Evolutionary conservation across 1,140 invertebrate genomes (phyloP).

Genomic region (Eriocheir sinensis): DNA sequence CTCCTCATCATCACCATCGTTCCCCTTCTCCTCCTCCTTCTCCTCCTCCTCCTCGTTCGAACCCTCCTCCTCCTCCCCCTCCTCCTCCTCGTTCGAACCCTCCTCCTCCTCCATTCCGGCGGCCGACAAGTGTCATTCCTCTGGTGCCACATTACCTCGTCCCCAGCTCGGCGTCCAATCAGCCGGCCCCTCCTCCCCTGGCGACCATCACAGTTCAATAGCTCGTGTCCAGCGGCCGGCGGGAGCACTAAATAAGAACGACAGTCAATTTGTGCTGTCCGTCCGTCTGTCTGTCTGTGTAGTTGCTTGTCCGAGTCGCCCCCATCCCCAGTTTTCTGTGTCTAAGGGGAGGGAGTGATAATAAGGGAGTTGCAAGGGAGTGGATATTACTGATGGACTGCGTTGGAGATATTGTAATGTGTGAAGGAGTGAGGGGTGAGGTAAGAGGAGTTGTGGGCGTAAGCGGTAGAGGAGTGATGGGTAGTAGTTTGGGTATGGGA

Average conservation of each 20-base stretch:
- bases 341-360: background rate
- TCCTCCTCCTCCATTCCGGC: slow-evolving; percentile 1
- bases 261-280: slow-evolving; percentile 51
- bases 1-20: background rate
- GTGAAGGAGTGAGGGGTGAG: background rate
- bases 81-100: slow-evolving; percentile 1
- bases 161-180: slow-evolving; percentile 48
- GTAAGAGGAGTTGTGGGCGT: background rate
- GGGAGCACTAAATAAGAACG: slow-evolving; percentile 56
- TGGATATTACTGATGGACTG: background rate
- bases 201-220: slow-evolving; percentile 67
- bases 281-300: background rate
- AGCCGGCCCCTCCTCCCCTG: slow-evolving; percentile 40
- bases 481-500: too few relatives aligned
- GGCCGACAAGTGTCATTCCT: slow-evolving; percentile 65
- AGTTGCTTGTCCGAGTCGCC: background rate
- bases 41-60: background rate
- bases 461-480: background rate
- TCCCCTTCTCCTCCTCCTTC: background rate
- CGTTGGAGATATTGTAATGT: too few relatives aligned
- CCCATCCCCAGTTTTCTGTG: background rate
- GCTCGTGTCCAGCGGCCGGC: slow-evolving; percentile 57
- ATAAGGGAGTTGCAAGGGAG: background rate
- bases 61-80: background rate
- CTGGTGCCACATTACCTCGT: slow-evolving; percentile 53